Evolutionary conservation across 2,797 vertebrate species (phyloP).

Genomic region (Molossus molossus): DNA sequence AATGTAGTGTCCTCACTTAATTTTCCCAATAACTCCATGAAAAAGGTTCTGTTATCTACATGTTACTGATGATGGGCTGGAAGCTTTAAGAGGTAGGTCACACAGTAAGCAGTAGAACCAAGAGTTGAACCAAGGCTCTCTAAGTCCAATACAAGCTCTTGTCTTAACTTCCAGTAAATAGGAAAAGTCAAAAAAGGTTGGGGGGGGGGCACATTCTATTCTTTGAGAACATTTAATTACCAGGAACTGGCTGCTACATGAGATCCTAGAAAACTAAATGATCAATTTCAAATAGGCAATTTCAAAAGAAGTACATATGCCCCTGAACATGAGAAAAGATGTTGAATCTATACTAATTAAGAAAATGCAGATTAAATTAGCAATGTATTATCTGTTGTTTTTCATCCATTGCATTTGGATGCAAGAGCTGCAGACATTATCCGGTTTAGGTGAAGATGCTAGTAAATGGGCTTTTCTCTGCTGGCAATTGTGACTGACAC

Average conservation of each 20-base stretch:
- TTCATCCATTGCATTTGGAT: neutral
- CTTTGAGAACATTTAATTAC: slow-evolving; percentile 35
- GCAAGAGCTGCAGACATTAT: neutral
- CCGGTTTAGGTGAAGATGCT: neutral
- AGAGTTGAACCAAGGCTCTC: neutral
- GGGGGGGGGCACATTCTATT: neutral
- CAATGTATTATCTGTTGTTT: neutral
- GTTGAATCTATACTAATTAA: neutral
- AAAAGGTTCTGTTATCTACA: neutral
- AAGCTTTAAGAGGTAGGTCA: neutral
- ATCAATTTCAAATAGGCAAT: slow-evolving; percentile 28
- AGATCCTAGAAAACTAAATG: slow-evolving; percentile 9
- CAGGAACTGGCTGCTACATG: neutral
- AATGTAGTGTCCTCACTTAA: slow-evolving; percentile 13
- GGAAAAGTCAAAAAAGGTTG: neutral
- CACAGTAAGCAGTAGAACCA: neutral
- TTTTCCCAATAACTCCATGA: neutral
- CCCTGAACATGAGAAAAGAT: neutral
- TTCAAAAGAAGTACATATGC: slow-evolving; percentile 37
- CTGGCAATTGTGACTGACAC: neutral
- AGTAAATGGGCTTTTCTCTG: neutral
- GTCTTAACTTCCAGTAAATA: neutral
- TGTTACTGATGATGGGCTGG: neutral
- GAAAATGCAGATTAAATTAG: neutral
- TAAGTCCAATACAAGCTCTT: neutral